Base-by-base conservation (phyloP, 1,140 invertebrate species). In the Drosophila carrolli region DNA sequence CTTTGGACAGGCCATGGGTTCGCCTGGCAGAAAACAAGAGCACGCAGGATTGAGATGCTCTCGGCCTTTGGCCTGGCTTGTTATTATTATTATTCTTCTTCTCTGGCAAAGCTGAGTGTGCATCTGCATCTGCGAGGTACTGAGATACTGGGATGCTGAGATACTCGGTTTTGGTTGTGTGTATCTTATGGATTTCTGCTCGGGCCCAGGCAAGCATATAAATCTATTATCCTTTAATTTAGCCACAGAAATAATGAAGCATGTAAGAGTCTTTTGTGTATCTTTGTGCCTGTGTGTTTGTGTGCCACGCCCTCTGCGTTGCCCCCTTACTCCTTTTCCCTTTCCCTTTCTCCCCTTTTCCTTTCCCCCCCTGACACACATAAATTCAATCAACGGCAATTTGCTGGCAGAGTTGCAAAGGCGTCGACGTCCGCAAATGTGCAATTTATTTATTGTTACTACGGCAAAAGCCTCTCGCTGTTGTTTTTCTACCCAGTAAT, bases 211-310 rank as follows among this genome's bases (percentile, higher is more conserved):
- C 82, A 75, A 67, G 74, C 78, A 82, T 67, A 79, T 72, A 89
- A 88, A 88, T 83, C 83, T 88, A 88, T 88, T 88, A 90, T 88
- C 84, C 73, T 88, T 88, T 88, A 89, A 88, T 88, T 88, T 84
- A 88, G 80, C 79, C 67, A 48, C 63, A 76, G 72, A 83, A 66
- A 78, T 86, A 88, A 86, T 86, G 84, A 86, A 86, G 83, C 75
- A 83, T 88, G 78, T 58, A 60, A 68, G 68, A 88, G 82, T 47
- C 54, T 56, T 63, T 57, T 61, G 50, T 57, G 56, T 56, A 51
- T 75, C 57, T 44, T 51, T 60, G 53, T 58, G 54, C n/a, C 10
- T 27, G n/a, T 54, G n/a, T 70, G 40, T 62, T 44, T 54, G 73
- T 43, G 55, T 48, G 67, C 27, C 53, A 38, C 61, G 38, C 76